A percentile compares a stretch with the other conserved stretches of the same genome.
Conservation (phyloP, 1,140 invertebrate species). For the Brachionus rotundiformis region DNA sequence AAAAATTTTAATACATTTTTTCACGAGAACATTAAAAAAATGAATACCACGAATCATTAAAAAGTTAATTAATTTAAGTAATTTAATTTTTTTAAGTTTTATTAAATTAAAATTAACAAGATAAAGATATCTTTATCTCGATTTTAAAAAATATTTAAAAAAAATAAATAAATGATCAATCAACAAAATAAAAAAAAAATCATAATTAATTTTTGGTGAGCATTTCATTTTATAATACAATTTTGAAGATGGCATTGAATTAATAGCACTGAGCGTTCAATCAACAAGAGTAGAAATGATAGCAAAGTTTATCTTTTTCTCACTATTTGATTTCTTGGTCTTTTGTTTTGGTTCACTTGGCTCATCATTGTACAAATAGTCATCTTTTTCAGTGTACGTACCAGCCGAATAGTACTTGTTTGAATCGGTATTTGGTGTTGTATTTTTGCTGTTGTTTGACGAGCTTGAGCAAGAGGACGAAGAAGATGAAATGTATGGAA, state of each 20-base stretch:
- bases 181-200: background rate
- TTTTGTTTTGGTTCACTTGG: background rate
- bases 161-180: constrained; percentile 4
- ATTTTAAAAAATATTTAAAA: background rate
- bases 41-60: too few relatives aligned
- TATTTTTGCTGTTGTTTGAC: constrained; percentile 41
- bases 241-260: too few relatives aligned
- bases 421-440: background rate
- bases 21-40: too few relatives aligned
- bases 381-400: background rate
- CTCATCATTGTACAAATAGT: background rate
- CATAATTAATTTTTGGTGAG: background rate
- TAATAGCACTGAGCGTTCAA: too few relatives aligned
- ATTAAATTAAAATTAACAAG: background rate
- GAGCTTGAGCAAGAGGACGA: constrained; percentile 17
- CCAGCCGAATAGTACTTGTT: background rate
- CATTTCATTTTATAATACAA: background rate
- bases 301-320: constrained; percentile 40
- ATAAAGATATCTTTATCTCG: background rate
- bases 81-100: too few relatives aligned
- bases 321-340: background rate
- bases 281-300: constrained; percentile 36
- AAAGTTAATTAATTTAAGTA: too few relatives aligned
- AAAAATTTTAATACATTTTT: too few relatives aligned
- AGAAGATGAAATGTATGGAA: constrained; percentile 28